These are phyloP conservation scores for Isurus oxyrinchus DNA, from an alignment of 2,113 vertebrate species.

Conservation along the genomic window DNA sequence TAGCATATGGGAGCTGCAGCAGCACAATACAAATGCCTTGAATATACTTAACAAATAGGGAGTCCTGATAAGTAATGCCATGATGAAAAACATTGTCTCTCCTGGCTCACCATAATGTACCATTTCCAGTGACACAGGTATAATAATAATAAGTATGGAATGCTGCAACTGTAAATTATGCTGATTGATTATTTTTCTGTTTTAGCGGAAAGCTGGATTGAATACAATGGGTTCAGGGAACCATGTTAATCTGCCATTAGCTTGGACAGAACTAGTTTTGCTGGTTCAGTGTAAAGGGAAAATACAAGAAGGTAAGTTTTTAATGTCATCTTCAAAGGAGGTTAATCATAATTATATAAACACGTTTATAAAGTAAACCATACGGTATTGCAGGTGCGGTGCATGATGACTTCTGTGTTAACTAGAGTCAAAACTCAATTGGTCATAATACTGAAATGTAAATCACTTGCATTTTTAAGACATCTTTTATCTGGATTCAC, in stretches of 20 bases:
- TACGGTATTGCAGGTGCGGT: constrained; percentile 30
- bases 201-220: constrained; percentile 50
- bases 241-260: constrained; percentile 48
- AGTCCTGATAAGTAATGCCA: background rate
- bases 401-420: background rate
- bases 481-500: background rate
- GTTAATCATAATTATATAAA: background rate
- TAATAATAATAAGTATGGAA: background rate
- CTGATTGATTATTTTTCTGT: background rate
- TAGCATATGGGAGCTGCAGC: background rate
- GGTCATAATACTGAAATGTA: too few species aligned
- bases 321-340: background rate
- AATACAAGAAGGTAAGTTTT: constrained; percentile 55
- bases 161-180: background rate
- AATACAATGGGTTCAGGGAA: constrained; percentile 44
- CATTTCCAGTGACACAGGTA: background rate
- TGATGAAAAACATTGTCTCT: background rate
- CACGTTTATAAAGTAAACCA: background rate
- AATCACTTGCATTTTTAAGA: background rate
- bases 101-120: background rate
- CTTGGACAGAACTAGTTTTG: constrained; percentile 52
- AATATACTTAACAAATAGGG: background rate
- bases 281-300: constrained; percentile 58
- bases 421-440: background rate
- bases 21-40: background rate